Evolutionary conservation across 2,888 invertebrate species (phyloP).

Genomic region (Eupithecia subfuscata): DNA sequence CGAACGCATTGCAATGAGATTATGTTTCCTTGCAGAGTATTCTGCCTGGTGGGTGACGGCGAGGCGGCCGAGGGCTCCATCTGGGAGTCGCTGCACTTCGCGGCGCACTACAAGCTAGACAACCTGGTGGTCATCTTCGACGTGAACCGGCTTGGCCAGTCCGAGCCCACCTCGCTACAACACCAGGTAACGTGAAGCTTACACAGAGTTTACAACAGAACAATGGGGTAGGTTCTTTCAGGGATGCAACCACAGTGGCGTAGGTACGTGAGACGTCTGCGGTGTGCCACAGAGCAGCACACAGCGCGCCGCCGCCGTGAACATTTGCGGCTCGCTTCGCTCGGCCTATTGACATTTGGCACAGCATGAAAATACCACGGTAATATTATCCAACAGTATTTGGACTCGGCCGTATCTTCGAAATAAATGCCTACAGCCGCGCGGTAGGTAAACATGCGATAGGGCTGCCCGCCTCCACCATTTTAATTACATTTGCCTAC

Average conservation of each 20-base stretch:
- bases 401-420: too few relatives aligned
- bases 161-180: constrained; percentile 96
- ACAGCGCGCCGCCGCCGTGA: too few relatives aligned
- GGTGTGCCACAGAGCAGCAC: neutral
- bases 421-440: too few relatives aligned
- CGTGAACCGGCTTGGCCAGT: constrained; percentile 98
- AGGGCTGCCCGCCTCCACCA: too few relatives aligned
- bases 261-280: neutral
- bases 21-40: constrained; percentile 88
- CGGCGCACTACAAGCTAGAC: constrained; percentile 96
- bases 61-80: constrained; percentile 99
- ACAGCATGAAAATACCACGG: too few relatives aligned
- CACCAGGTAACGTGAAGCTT: constrained; percentile 87
- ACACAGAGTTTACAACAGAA: neutral
- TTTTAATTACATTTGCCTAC: too few relatives aligned
- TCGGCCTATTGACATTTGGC: too few relatives aligned
- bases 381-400: too few relatives aligned
- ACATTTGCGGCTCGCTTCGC: too few relatives aligned
- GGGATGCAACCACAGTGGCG: neutral
- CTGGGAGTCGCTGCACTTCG: constrained; percentile 98
- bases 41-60: constrained; percentile 98
- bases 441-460: too few relatives aligned
- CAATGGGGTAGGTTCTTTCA: neutral
- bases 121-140: constrained; percentile 99
- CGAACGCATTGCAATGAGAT: too few relatives aligned